Percentiles rank a stretch among this genome's conserved stretches.
Evolutionary conservation across 2,797 vertebrate genomes (phyloP).

Genomic region (Coregonus suidteri): DNA sequence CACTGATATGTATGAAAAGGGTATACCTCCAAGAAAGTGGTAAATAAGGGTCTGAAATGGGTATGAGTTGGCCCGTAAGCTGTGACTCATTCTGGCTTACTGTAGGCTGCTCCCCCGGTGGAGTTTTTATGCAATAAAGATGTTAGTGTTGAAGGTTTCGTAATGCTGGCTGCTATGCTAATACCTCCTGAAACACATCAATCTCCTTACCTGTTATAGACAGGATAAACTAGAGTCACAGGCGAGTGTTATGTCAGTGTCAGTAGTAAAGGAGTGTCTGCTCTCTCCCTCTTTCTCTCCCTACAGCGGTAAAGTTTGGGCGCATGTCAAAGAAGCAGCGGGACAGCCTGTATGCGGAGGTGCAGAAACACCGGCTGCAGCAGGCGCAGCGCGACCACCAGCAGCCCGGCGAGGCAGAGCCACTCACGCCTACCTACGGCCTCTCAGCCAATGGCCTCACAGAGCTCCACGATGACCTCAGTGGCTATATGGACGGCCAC

Average conservation of each 20-base stretch:
- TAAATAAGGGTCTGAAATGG: too few relatives aligned
- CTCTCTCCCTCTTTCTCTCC: conserved; percentile 14
- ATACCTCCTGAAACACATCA: background rate
- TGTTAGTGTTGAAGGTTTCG: background rate
- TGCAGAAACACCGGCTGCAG: conserved; percentile 95
- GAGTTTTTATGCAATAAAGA: background rate
- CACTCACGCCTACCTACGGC: conserved; percentile 93
- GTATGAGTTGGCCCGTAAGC: conserved; percentile 24
- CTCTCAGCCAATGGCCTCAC: conserved; percentile 96
- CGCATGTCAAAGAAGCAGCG: conserved; percentile 99
- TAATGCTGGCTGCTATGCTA: background rate
- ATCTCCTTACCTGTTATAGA: background rate
- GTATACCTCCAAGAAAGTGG: too few relatives aligned
- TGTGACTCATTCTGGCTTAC: conserved; percentile 20
- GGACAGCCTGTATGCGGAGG: conserved; percentile 97
- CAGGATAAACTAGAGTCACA: background rate
- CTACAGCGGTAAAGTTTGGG: conserved; percentile 95
- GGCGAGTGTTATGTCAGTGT: background rate
- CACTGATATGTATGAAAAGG: too few relatives aligned
- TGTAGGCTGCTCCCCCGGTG: background rate
- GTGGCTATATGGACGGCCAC: conserved; percentile 96
- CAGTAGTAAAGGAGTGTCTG: background rate
- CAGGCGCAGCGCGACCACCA: conserved; percentile 97
- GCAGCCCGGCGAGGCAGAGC: conserved; percentile 96
- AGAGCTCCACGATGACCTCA: conserved; percentile 96